Evolutionary conservation across 2,888 invertebrate genomes (phyloP).

Genomic region (Antheraea assamensis): DNA sequence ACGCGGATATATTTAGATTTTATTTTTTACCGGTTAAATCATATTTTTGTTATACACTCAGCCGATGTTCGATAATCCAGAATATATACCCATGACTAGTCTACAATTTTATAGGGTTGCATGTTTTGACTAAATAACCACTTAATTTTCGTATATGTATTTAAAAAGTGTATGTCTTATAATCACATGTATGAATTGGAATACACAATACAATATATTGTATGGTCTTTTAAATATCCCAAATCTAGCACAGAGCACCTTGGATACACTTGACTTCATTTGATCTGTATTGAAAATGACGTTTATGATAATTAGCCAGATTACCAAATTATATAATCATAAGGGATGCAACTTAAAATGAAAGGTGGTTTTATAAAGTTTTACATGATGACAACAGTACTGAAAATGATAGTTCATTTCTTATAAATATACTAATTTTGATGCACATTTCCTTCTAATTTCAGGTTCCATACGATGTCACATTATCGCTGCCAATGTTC

Average conservation of each 20-base stretch:
- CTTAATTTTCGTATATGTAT: not conserved
- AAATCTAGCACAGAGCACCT: constrained; percentile 18
- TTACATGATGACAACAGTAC: not conserved
- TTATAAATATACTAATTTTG: not conserved
- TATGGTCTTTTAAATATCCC: not conserved
- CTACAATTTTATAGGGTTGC: not conserved
- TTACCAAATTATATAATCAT: not conserved
- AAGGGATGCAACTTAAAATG: not conserved
- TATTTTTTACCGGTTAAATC: not conserved
- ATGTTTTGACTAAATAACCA: not conserved
- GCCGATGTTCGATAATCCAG: not conserved
- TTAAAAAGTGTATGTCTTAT: constrained; percentile 32
- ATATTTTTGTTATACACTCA: not conserved
- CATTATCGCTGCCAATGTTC: constrained; percentile 99
- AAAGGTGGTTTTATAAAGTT: not conserved
- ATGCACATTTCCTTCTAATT: constrained; percentile 40
- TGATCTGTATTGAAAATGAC: constrained; percentile 16
- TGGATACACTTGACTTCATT: constrained; percentile 15
- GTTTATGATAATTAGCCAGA: not conserved
- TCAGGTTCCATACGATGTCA: constrained; percentile 96
- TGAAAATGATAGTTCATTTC: not conserved
- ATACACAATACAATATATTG: not conserved
- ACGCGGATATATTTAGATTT: not conserved
- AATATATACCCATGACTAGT: not conserved
- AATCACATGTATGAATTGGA: not conserved